Base-by-base conservation (phyloP, 1,140 invertebrate genomes). In the Charaxes varanes region DNA sequence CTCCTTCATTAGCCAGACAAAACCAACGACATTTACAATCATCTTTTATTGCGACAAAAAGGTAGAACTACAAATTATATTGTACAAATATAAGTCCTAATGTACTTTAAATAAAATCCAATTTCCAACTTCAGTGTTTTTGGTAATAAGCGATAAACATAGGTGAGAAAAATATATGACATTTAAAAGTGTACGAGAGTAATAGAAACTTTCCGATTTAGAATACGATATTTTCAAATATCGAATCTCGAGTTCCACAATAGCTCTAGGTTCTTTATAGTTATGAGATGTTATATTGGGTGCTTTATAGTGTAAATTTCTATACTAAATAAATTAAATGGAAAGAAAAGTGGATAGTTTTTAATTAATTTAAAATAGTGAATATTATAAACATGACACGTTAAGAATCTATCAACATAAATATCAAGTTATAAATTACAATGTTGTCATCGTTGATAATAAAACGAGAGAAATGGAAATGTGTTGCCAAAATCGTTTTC, bases 21-120 rank as follows among this genome's bases (percentile, higher is more conserved):
- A 73, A 73, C 68, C 70, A 73, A 71, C 64, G 73, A 73, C 64
- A 78, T 74, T 73, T 69, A 73, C 55, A 59, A 63, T 57, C 35
- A 33, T 30, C 8, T 12, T 11, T 19, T 11, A 22, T 21, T 38
- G 34, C 24, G n/a, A 26, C 17, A 33, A 45, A 64, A 63, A 13
- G 41, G 13, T 33, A 3, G 38, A 58, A 53, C 23, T 18, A 6
- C 19, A 16, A 37, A 10, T 10, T 24, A 6, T 15, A 1, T 34
- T 28, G 49, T 19, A 14, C n/a, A 2, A 54, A 45, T 41, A 27
- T 32, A 4, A 13, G 53, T 43, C n/a, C 46, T 62, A 56, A 17
- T 0, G 0, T 0, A 0, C 6, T 4, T 5, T 0, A 0, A 2
- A 30, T 45, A 51, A 52, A 21, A 40, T 28, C 45, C 1, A 41